These are phyloP conservation scores for Lutjanus erythropterus DNA, from an alignment of 2,113 vertebrate genomes.

Conservation along the genomic window DNA sequence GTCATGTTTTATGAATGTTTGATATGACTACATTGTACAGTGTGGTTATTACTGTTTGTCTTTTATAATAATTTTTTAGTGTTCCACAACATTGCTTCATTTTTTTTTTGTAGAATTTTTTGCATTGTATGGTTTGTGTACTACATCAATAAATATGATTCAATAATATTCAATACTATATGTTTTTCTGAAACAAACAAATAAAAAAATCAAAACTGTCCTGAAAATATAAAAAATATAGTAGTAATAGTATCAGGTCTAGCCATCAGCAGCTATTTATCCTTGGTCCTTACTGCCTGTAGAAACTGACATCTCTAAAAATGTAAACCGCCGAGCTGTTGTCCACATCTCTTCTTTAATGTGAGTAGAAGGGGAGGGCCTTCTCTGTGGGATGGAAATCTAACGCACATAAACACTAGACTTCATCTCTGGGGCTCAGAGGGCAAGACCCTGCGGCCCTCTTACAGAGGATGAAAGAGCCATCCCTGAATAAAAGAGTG, in stretches of 20 bases:
- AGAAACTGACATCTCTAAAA: constrained; percentile 51
- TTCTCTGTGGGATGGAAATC: constrained; percentile 76
- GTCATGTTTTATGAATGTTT: not conserved
- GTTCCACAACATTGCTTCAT: not conserved
- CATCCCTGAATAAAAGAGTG: constrained; percentile 86
- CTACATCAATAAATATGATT: not conserved
- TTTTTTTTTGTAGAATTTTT: no score
- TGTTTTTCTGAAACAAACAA: not conserved
- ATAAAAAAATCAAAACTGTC: not conserved
- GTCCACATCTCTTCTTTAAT: constrained; percentile 75
- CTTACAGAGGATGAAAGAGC: constrained; percentile 86
- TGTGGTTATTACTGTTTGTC: no score
- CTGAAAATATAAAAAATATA: not conserved
- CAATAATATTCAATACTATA: not conserved
- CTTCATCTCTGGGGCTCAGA: constrained; percentile 75
- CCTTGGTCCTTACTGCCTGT: constrained; percentile 20
- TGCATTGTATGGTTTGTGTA: no score
- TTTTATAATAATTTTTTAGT: not conserved
- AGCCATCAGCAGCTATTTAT: constrained; percentile 26
- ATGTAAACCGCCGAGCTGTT: constrained; percentile 66
- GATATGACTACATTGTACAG: not conserved
- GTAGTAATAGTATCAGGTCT: not conserved
- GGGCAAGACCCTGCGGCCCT: constrained; percentile 80
- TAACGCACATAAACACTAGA: constrained; percentile 82
- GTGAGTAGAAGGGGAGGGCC: constrained; percentile 64